A percentile compares a stretch with the other conserved stretches of the same genome.
Evolutionary conservation across 2,113 vertebrate genomes (phyloP).

Genomic region (Hydrolagus affinis): DNA sequence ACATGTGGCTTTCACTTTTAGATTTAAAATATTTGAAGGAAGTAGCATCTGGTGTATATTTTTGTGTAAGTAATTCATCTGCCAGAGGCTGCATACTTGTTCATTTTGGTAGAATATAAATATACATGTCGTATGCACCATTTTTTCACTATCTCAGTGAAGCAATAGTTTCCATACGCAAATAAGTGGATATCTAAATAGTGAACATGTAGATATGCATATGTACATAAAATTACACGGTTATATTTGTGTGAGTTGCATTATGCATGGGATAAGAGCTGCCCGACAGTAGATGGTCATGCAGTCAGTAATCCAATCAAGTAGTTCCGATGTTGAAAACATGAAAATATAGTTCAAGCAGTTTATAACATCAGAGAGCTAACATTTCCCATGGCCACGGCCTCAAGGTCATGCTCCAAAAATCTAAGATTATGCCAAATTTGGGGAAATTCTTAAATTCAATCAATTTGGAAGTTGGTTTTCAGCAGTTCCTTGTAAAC

Average conservation of each 20-base stretch:
- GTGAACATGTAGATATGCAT: background rate
- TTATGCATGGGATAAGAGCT: background rate
- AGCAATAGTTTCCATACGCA: conserved; percentile 5
- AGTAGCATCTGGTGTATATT: conserved; percentile 31
- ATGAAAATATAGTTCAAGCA: background rate
- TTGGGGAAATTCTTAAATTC: too few relatives aligned
- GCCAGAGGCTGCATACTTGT: conserved; percentile 14
- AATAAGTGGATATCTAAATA: conserved; percentile 4
- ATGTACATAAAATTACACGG: background rate
- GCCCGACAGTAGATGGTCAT: background rate
- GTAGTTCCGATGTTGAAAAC: background rate
- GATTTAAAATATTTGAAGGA: conserved; percentile 26
- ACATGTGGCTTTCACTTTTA: conserved; percentile 29
- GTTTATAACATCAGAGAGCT: background rate
- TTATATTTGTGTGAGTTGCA: background rate
- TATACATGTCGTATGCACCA: background rate
- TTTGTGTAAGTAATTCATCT: conserved; percentile 28
- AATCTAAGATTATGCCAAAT: too few relatives aligned
- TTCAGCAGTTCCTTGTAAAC: too few relatives aligned
- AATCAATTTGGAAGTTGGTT: too few relatives aligned
- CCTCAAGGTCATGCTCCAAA: background rate
- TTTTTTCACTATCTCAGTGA: background rate
- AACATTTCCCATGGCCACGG: background rate
- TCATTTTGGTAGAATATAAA: conserved; percentile 20
- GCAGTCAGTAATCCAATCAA: background rate